Evolutionary conservation across 2,797 vertebrate genomes (phyloP), one percentile per base, ranked within the genome.

Genomic region (Tarsius wallacei): DNA sequence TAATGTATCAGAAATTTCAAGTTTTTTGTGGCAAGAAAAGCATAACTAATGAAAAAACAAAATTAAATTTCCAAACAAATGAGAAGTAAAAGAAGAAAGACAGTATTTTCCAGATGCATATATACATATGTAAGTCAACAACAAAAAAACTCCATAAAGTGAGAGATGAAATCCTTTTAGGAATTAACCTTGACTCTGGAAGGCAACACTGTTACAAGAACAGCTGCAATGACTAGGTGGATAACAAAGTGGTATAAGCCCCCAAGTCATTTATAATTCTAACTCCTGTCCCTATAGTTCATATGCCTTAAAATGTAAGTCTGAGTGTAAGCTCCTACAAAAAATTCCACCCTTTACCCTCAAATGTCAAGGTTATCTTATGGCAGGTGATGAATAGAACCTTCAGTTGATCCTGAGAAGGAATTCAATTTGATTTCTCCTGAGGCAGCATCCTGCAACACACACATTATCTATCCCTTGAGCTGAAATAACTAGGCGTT

Each of bases 361-460:
- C 66, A 53, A 19, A 66, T 4, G 73, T 85, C 73, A 93, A 81
- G 73, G 42, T 68, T 96, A 33, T 92, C 59, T 95, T 63, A 83
- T 5, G 17, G n/a, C 5, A 91, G n/a, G 33, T 93, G 68, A 82
- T 77, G 11, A 66, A 81, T 70, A 68, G 31, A 86, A 66, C 68
- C 42, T 95, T 81, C 24, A 12, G 36, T 51, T 78, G 74, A 55
- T 86, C 14, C 78, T 78, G 28, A 61, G 68, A 77, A 78, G n/a
- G 64, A 96, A 95, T 76, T 86, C 64, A 89, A 61, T 82, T 82
- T 80, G 42, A 59, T 78, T 78, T 90, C 76, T 90, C 89, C 92
- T 91, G 57, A 94, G 74, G 68, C 55, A 66, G 55, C 68, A 93
- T 74, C 31, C 42, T 85, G 78, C 55, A 22, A 80, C 51, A 47